Percentiles rank a stretch among this genome's conserved stretches.
phyloP scores from a whole-genome alignment of 2,888 invertebrate genomes.

The Clunio marinus region DNA sequence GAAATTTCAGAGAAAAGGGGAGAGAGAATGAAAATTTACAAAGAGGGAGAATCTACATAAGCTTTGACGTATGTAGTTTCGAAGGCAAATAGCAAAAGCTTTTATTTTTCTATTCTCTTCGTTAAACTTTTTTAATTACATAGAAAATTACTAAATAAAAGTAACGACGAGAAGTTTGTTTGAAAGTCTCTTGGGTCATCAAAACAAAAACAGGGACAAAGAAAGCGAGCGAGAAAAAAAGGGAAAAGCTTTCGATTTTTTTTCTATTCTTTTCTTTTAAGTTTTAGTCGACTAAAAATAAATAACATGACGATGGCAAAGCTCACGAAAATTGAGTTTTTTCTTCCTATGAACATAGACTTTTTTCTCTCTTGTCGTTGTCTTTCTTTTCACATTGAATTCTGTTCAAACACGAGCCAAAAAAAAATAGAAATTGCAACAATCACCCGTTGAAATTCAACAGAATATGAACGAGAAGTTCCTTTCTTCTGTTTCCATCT shows the following conservation, averaged over 20 bases:
- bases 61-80: too few species aligned
- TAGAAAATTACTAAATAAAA: not conserved
- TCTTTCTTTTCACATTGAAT: too few species aligned
- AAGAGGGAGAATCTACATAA: too few species aligned
- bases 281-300: not conserved
- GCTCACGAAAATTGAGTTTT: too few species aligned
- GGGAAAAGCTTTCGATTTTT: too few species aligned
- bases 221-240: not conserved
- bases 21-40: too few species aligned
- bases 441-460: constrained; percentile 20
- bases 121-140: not conserved
- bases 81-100: too few species aligned
- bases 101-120: not conserved
- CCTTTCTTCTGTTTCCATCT: not conserved
- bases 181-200: not conserved
- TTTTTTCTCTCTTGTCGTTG: too few species aligned
- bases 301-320: not conserved
- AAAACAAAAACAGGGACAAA: not conserved
- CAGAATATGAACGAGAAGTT: constrained; percentile 8
- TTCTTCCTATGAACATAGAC: too few species aligned
- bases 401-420: not conserved
- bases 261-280: not conserved
- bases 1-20: not conserved
- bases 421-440: constrained; percentile 1
- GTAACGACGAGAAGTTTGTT: not conserved